Conservation (phyloP, 2,113 vertebrate genomes). For the Proteles cristata region DNA sequence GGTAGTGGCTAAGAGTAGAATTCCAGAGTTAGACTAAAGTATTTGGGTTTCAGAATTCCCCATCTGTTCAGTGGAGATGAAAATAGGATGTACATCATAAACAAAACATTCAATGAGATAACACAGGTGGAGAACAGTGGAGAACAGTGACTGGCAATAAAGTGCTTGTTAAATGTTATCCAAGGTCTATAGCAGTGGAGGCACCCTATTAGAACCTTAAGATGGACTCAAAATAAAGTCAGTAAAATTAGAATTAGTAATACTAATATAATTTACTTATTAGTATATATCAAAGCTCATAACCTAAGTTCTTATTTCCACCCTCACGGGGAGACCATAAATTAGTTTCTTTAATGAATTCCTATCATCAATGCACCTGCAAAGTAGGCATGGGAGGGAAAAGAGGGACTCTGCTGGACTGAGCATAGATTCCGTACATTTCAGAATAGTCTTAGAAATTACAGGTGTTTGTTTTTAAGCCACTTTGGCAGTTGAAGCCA, state of each 20-base stretch:
- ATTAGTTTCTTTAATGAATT: conserved; percentile 37
- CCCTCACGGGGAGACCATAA: background rate
- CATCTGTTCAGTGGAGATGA: background rate
- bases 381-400: background rate
- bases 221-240: background rate
- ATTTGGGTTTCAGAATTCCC: background rate
- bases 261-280: background rate
- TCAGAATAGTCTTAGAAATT: conserved; percentile 19
- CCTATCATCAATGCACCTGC: background rate
- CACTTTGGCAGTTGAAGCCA: background rate
- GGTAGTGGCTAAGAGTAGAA: background rate
- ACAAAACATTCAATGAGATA: background rate
- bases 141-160: background rate
- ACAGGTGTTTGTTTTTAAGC: background rate
- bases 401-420: background rate
- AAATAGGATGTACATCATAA: background rate
- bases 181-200: background rate
- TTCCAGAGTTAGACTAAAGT: background rate
- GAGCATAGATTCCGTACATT: background rate
- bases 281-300: background rate
- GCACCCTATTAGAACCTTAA: background rate
- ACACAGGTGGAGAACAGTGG: background rate
- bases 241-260: conserved; percentile 31
- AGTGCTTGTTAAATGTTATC: background rate
- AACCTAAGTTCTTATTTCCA: conserved; percentile 25